Conservation (phyloP, 2,113 vertebrate species). For the Glaucidium brasilianum region DNA sequence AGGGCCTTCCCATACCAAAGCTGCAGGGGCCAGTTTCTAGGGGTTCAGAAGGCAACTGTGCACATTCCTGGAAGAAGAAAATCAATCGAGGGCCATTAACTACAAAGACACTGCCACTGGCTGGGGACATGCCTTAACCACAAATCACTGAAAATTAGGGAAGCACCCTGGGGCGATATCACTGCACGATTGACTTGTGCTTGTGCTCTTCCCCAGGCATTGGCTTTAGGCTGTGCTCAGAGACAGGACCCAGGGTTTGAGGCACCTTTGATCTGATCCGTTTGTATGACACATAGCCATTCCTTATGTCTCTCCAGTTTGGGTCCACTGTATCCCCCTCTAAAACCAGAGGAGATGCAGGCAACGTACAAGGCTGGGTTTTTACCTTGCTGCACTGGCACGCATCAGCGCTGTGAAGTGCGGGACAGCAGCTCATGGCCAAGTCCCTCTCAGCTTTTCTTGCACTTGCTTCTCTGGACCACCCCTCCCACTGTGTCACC, state of each 20-base stretch:
- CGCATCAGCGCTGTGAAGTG: accelerated
- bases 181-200: not conserved
- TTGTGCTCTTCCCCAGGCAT: not conserved
- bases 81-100: constrained; percentile 28
- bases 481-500: not conserved
- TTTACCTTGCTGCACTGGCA: no score
- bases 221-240: not conserved
- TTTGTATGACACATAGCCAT: not conserved
- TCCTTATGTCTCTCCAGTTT: not conserved
- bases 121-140: constrained; percentile 3
- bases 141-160: not conserved
- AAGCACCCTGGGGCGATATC: not conserved
- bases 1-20: not conserved
- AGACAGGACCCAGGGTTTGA: not conserved
- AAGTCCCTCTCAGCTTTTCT: not conserved
- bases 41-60: not conserved
- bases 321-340: not conserved
- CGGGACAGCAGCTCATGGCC: not conserved
- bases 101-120: constrained; percentile 32
- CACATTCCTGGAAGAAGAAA: not conserved
- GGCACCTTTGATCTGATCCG: not conserved
- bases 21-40: not conserved
- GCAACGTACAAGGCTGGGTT: accelerated
- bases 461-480: not conserved
- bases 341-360: not conserved